Evolutionary conservation across 2,888 invertebrate species (phyloP), one percentile per base, ranked within the genome.

Genomic region (Tenthredo distinguenda): DNA sequence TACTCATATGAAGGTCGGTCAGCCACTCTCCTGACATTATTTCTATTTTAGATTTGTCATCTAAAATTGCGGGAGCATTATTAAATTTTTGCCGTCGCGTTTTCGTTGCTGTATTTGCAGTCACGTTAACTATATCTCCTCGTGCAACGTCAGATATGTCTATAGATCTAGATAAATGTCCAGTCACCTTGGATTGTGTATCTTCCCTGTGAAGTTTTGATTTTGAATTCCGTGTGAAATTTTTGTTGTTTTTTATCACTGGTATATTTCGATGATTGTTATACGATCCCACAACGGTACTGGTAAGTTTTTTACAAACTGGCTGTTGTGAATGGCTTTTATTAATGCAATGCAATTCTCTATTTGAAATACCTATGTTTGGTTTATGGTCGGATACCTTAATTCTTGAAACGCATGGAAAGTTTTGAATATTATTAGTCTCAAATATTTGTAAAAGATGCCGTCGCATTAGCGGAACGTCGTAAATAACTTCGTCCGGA

Each of bases 1-100:
- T 76, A 72, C 84, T 50, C 47, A 87, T 85, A 55, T 86, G 86
- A 47, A 83, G 55, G 79, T 86, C 82, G 40, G 72, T 82, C 21
- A 87, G 79, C 85, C 77, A 74, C 62, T 15, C 65, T 62, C 43
- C 58, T 9, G 12, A 12, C 43, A 18, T 47, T 9, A 40, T 47
- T 43, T 12, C 10, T 1, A 47, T 2, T 47, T 21, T 26, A 74
- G 74, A 74, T 47, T 5, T 43, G 0, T 74, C 47, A 26, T 40
- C 47, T 26, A 74, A 50, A 72, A 12, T 72, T 10, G n/a, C 43
- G 40, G 4, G 43, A 31, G 34, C 68, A 68, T 68, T 9, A 68
- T 31, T 31, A 3, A 26, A 18, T n/a, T 62, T 21, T 62, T 21
- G 62, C 62, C 62, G 18, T n/a, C 62, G 62, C 18, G 26, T 18